These are phyloP conservation scores for Bucorvus abyssinicus DNA, from an alignment of 2,797 vertebrate genomes.

Conservation along the genomic window DNA sequence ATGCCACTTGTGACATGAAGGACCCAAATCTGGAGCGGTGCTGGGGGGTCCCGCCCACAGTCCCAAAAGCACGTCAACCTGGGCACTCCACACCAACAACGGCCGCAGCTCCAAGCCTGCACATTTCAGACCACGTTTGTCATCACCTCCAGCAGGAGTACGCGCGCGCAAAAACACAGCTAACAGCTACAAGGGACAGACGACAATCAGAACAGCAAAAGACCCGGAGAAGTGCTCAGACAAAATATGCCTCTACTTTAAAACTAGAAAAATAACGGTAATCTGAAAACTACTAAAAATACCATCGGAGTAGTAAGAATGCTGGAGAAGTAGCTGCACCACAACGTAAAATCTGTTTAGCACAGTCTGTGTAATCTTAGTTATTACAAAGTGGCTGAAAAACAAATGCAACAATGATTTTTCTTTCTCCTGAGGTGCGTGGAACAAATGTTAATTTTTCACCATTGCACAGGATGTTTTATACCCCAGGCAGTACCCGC, in stretches of 20 bases:
- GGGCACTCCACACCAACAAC: background rate
- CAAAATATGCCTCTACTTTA: background rate
- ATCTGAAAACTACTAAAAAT: background rate
- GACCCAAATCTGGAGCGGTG: background rate
- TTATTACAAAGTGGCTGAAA: background rate
- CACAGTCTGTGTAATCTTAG: background rate
- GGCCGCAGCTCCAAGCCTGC: background rate
- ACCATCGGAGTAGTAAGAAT: background rate
- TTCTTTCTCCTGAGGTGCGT: background rate
- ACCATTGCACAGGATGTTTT: background rate
- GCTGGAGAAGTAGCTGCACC: background rate
- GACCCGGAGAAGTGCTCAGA: background rate
- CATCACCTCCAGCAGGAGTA: background rate
- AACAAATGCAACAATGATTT: background rate
- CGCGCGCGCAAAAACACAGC: background rate
- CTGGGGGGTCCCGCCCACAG: accelerated
- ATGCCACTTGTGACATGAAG: background rate
- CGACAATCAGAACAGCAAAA: background rate
- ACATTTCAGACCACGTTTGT: accelerated
- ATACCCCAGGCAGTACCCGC: background rate
- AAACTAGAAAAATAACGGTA: background rate
- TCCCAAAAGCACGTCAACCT: background rate
- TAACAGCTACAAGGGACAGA: background rate
- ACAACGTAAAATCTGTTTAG: background rate
- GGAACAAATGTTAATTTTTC: background rate